A percentile compares a stretch with the other conserved stretches of the same genome.
These are phyloP conservation scores for Willisornis vidua DNA, from an alignment of 2,113 vertebrate genomes.

Conservation along the genomic window DNA sequence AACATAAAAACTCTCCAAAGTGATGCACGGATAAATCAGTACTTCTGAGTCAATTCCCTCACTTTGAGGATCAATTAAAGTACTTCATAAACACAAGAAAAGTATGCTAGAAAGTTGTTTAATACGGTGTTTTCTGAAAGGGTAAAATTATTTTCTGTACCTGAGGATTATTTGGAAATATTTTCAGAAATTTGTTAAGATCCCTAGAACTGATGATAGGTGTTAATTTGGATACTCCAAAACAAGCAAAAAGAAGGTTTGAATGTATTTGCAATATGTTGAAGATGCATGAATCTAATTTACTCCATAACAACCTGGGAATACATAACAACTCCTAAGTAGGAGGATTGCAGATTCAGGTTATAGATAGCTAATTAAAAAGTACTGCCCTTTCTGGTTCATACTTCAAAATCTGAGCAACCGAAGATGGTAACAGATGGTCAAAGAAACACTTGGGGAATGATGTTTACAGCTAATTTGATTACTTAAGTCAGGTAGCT, in stretches of 20 bases:
- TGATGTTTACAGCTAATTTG: not conserved
- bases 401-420: not conserved
- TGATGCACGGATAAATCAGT: not conserved
- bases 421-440: not conserved
- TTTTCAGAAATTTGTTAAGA: not conserved
- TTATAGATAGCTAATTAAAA: not conserved
- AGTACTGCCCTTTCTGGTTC: not conserved
- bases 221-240: not conserved
- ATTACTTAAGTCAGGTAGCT: conserved; percentile 34
- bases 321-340: not conserved
- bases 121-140: not conserved
- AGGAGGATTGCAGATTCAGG: not conserved
- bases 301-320: not conserved
- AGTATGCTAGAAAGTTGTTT: not conserved
- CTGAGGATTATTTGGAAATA: not conserved
- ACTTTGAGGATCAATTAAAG: not conserved
- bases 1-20: not conserved
- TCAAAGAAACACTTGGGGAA: conserved; percentile 11
- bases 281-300: not conserved
- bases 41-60: not conserved
- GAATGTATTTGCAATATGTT: not conserved
- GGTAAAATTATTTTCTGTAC: not conserved
- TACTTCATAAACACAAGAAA: not conserved
- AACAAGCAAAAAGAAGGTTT: not conserved
- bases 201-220: not conserved